These are phyloP conservation scores for Dryocosmus kuriphilus DNA, from an alignment of 2,888 invertebrate genomes.

Conservation along the genomic window DNA sequence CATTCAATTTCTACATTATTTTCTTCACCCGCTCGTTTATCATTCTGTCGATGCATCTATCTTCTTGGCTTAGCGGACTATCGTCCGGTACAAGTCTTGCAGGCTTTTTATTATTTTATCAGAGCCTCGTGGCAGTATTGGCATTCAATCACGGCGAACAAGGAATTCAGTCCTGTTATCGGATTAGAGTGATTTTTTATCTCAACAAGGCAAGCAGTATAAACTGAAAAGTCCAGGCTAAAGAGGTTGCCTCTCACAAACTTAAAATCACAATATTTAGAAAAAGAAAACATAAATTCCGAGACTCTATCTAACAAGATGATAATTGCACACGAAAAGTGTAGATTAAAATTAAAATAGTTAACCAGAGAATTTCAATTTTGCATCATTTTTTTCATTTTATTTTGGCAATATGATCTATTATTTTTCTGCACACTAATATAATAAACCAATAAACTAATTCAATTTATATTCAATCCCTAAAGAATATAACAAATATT, in stretches of 20 bases:
- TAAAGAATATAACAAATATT: background rate
- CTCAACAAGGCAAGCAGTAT: background rate
- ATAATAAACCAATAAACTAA: no score
- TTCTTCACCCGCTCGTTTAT: constrained; percentile 43
- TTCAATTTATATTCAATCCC: background rate
- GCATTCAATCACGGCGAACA: constrained; percentile 12
- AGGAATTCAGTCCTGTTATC: constrained; percentile 13
- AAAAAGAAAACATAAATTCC: no score
- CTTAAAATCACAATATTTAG: no score
- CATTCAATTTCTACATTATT: constrained; percentile 24
- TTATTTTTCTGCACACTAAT: no score
- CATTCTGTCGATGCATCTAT: constrained; percentile 43
- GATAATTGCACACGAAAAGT: no score
- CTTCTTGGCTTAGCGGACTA: constrained; percentile 15
- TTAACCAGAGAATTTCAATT: no score
- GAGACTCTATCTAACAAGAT: no score
- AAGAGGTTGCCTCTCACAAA: no score
- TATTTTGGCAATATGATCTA: no score
- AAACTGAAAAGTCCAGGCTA: background rate
- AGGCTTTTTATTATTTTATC: constrained; percentile 30
- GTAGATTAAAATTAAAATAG: no score
- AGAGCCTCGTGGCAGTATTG: constrained; percentile 12
- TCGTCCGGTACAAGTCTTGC: constrained; percentile 23
- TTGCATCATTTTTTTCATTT: no score
- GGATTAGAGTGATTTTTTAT: constrained; percentile 15